Conservation (phyloP, 2,113 vertebrate genomes). For the Heloderma charlesbogerti region DNA sequence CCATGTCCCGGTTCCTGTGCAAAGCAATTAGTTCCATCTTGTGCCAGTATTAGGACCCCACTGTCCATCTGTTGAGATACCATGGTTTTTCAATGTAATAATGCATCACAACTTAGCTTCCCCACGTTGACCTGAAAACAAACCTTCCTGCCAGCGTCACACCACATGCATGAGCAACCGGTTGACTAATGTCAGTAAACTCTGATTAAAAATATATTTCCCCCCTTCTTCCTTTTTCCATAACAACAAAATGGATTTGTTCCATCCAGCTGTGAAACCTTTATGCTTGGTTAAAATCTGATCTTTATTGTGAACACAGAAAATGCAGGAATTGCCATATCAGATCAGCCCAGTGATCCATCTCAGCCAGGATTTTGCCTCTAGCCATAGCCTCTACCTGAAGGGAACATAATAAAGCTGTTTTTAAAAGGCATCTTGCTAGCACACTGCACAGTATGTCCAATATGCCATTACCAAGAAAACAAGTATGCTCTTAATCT, state of each 20-base stretch:
- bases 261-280: conserved; percentile 57
- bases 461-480: conserved; percentile 1
- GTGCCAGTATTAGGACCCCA: no score
- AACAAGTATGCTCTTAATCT: conserved; percentile 38
- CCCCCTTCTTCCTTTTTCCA: conserved; percentile 36
- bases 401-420: conserved; percentile 55
- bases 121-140: conserved; percentile 12
- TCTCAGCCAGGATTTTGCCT: conserved; percentile 43
- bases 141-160: conserved; percentile 31
- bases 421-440: conserved; percentile 52
- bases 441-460: not conserved
- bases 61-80: not conserved
- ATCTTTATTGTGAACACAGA: conserved; percentile 10
- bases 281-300: conserved; percentile 60
- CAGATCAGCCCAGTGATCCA: conserved; percentile 60
- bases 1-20: not conserved
- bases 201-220: conserved; percentile 54
- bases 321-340: conserved; percentile 58
- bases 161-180: not conserved
- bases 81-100: not conserved
- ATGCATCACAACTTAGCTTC: not conserved
- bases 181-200: conserved; percentile 52
- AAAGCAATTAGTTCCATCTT: not conserved
- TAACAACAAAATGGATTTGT: conserved; percentile 55
- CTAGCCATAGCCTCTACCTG: conserved; percentile 42